Conservation (phyloP, 2,797 vertebrate species). For the Capromys pilorides region DNA sequence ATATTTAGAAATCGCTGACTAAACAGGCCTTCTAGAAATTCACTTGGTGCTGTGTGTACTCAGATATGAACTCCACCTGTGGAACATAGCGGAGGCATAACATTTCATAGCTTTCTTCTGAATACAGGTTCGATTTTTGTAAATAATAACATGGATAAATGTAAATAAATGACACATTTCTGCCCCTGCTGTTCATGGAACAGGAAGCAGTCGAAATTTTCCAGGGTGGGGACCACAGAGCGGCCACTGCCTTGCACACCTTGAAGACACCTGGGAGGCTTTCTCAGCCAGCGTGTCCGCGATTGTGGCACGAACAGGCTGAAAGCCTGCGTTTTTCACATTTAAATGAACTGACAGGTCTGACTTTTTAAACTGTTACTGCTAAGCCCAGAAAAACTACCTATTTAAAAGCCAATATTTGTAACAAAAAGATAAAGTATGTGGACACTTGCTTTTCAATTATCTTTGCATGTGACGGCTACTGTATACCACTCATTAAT, state of each 20-base stretch:
- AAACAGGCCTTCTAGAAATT: not conserved
- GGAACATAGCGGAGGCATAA: not conserved
- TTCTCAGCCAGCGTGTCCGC: not conserved
- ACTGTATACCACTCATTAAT: not conserved
- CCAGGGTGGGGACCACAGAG: not conserved
- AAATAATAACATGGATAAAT: not conserved
- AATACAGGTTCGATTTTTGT: not conserved
- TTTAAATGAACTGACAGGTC: not conserved
- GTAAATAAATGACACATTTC: slow-evolving; percentile 16
- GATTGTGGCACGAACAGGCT: not conserved
- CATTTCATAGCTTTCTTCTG: not conserved
- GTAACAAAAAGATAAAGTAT: not conserved
- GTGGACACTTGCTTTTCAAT: not conserved
- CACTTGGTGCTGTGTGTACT: not conserved
- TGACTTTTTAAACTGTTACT: slow-evolving; percentile 35
- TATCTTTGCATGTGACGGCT: slow-evolving; percentile 17
- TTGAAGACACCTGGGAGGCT: not conserved
- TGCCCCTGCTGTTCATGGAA: not conserved
- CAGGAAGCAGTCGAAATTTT: not conserved
- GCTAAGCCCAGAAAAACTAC: not conserved
- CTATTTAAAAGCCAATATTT: not conserved
- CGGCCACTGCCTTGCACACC: not conserved
- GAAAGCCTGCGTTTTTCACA: not conserved
- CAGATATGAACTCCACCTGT: slow-evolving; percentile 32
- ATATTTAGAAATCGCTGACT: not conserved